phyloP scores from a whole-genome alignment of 2,888 invertebrate genomes.

The Chelonus formosanus region DNA sequence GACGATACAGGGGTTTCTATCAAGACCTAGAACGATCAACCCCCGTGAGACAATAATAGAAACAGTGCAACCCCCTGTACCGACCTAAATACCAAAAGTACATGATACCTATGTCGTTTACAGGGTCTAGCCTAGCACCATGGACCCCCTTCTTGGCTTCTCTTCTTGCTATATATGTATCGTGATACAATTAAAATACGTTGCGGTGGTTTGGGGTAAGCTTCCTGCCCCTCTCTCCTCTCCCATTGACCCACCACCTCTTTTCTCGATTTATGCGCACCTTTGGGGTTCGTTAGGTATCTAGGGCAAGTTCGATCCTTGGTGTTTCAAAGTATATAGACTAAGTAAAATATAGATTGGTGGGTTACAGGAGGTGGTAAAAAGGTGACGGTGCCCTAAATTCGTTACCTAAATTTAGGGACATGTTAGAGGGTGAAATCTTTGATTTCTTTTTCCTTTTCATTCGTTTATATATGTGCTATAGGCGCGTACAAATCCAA shows the following conservation, averaged over 20 bases:
- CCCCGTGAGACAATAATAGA: constrained; percentile 63
- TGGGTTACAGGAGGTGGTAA: constrained; percentile 29
- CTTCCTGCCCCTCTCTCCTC: constrained; percentile 9
- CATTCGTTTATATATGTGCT: constrained; percentile 26
- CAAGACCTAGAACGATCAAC: constrained; percentile 37
- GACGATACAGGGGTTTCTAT: background rate
- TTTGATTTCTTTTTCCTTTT: constrained; percentile 43
- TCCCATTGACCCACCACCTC: constrained; percentile 29
- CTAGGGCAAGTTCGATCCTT: constrained; percentile 44
- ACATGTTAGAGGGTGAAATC: constrained; percentile 37
- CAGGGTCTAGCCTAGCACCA: no score
- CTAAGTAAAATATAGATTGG: constrained; percentile 29
- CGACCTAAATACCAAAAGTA: constrained; percentile 54
- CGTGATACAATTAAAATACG: constrained; percentile 63
- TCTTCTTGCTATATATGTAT: constrained; percentile 27
- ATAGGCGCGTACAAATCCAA: constrained; percentile 36
- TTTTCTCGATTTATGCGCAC: constrained; percentile 49
- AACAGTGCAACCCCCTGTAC: constrained; percentile 56
- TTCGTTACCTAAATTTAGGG: constrained; percentile 30
- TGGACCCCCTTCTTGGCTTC: constrained; percentile 14
- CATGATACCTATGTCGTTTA: constrained; percentile 48
- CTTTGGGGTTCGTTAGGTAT: constrained; percentile 46
- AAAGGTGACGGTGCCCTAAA: constrained; percentile 37
- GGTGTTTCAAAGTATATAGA: constrained; percentile 25
- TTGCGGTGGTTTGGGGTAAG: constrained; percentile 53